These are phyloP conservation scores for Dallia pectoralis DNA, from an alignment of 2,797 vertebrate species.

Conservation along the genomic window DNA sequence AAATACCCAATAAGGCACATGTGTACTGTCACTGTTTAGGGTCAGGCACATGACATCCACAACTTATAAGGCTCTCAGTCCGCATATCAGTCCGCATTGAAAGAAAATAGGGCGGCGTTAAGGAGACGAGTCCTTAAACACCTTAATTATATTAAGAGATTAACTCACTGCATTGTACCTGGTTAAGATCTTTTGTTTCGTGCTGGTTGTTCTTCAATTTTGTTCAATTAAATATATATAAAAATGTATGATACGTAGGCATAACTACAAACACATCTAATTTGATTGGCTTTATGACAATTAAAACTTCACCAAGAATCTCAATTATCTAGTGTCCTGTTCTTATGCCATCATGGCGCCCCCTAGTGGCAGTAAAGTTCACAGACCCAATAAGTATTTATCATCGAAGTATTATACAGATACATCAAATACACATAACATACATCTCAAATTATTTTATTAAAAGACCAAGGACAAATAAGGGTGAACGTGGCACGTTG, in stretches of 20 bases:
- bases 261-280: neutral
- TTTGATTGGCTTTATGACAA: neutral
- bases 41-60: neutral
- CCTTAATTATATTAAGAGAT: slow-evolving; percentile 65
- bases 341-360: slow-evolving; percentile 1
- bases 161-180: slow-evolving; percentile 30
- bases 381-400: neutral
- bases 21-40: neutral
- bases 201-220: neutral
- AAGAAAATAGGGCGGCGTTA: neutral
- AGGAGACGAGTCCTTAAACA: slow-evolving; percentile 39
- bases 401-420: too few relatives aligned
- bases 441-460: slow-evolving; percentile 10
- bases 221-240: neutral
- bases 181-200: neutral
- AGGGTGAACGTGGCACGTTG: slow-evolving; percentile 14
- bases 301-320: neutral
- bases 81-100: neutral
- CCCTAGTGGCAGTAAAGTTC: neutral
- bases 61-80: neutral
- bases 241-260: neutral
- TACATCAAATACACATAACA: neutral
- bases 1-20: neutral
- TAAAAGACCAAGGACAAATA: slow-evolving; percentile 12
- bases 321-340: neutral